Conservation (phyloP, 2,797 vertebrate genomes). For the Ctenopoma kingsleyae region DNA sequence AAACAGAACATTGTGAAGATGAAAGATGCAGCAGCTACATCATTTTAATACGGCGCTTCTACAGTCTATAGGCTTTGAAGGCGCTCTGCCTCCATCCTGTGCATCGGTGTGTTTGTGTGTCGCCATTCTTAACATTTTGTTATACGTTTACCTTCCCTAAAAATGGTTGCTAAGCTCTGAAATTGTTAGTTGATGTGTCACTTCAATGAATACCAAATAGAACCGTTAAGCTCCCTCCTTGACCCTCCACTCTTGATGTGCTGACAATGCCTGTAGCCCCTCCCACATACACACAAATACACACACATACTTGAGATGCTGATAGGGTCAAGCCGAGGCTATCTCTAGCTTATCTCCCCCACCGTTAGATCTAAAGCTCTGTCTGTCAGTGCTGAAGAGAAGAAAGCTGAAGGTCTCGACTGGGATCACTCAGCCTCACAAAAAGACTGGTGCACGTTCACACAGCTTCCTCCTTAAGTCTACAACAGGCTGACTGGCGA, state of each 20-base stretch:
- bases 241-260: slow-evolving; percentile 26
- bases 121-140: neutral
- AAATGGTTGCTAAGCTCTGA: slow-evolving; percentile 2
- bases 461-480: slow-evolving; percentile 41
- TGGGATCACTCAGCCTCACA: slow-evolving; percentile 50
- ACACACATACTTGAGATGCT: slow-evolving; percentile 24
- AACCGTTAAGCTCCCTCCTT: slow-evolving; percentile 10
- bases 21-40: slow-evolving; percentile 23
- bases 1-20: slow-evolving; percentile 43
- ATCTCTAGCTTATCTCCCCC: slow-evolving; percentile 64
- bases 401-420: slow-evolving; percentile 48
- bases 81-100: neutral
- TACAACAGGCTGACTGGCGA: slow-evolving; percentile 23
- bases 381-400: slow-evolving; percentile 53
- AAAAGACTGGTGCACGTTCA: slow-evolving; percentile 21
- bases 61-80: neutral
- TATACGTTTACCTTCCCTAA: neutral
- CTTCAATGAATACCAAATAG: slow-evolving; percentile 38
- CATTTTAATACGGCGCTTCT: slow-evolving; percentile 3
- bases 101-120: neutral
- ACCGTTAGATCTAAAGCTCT: slow-evolving; percentile 45
- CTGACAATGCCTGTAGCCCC: slow-evolving; percentile 10
- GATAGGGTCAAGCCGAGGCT: slow-evolving; percentile 67
- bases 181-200: slow-evolving; percentile 7
- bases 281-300: slow-evolving; percentile 15